A percentile compares a stretch with the other conserved stretches of the same genome.
These are phyloP conservation scores for Tolmerus cingulatus DNA, from an alignment of 2,888 invertebrate species.

Conservation along the genomic window DNA sequence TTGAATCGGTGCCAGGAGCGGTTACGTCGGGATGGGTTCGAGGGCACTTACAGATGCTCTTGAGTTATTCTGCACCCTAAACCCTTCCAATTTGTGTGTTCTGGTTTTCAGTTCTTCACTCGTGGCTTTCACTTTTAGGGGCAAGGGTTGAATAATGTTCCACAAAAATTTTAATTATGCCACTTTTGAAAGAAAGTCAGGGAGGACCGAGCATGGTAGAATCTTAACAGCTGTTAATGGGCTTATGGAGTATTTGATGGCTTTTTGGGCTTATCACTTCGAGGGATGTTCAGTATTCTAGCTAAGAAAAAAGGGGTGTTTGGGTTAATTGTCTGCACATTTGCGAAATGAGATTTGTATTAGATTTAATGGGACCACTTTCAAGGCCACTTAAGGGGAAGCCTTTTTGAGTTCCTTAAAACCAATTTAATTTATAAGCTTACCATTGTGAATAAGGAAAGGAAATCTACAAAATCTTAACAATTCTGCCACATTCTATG, in stretches of 20 bases:
- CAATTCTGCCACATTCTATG: not conserved
- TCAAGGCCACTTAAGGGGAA: not conserved
- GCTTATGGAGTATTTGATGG: not conserved
- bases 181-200: slow-evolving; percentile 3
- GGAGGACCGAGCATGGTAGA: not conserved
- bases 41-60: not conserved
- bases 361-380: not conserved
- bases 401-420: not conserved
- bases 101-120: not conserved
- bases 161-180: slow-evolving; percentile 25
- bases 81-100: not conserved
- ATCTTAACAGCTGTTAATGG: not conserved
- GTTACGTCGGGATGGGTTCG: not conserved
- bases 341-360: not conserved
- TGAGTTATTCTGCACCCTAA: not conserved
- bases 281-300: not conserved
- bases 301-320: not conserved
- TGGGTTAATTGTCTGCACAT: not conserved
- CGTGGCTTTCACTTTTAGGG: not conserved
- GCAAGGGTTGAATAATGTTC: slow-evolving; percentile 1
- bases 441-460: not conserved
- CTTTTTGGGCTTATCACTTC: not conserved
- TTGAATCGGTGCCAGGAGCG: not conserved
- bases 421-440: not conserved
- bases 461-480: not conserved